Conservation (phyloP, 2,888 invertebrate genomes). For the Drosophila flavopinicola region DNA sequence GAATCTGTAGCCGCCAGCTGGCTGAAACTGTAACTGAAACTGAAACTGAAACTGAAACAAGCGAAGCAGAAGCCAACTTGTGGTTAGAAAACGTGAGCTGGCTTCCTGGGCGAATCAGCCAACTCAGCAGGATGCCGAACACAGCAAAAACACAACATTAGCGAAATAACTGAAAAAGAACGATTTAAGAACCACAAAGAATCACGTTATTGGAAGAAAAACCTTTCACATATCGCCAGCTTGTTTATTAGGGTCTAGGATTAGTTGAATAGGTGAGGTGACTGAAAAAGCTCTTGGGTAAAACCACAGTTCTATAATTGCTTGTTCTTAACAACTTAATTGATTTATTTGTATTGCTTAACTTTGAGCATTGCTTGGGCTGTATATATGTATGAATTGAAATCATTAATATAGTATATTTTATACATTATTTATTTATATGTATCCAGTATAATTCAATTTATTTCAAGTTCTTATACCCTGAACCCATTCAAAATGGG, state of each 20-base stretch:
- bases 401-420: no score
- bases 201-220: conserved; percentile 14
- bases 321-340: neutral
- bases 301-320: neutral
- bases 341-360: no score
- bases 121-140: conserved; percentile 9
- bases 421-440: no score
- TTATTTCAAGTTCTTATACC: no score
- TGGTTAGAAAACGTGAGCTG: conserved; percentile 40
- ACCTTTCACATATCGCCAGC: neutral
- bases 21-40: conserved; percentile 19
- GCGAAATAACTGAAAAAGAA: conserved; percentile 41
- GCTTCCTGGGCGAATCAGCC: conserved; percentile 7
- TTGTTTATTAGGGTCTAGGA: neutral
- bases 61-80: conserved; percentile 26
- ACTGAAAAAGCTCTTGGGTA: neutral
- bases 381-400: no score
- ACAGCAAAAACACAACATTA: conserved; percentile 27
- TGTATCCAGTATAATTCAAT: no score
- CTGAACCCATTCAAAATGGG: no score
- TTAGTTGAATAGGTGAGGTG: neutral
- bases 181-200: conserved; percentile 29
- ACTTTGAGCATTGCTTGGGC: no score
- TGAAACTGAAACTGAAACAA: conserved; percentile 15
- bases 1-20: conserved; percentile 20